Evolutionary conservation across 2,113 vertebrate species (phyloP).

Genomic region (Archilochus colubris): DNA sequence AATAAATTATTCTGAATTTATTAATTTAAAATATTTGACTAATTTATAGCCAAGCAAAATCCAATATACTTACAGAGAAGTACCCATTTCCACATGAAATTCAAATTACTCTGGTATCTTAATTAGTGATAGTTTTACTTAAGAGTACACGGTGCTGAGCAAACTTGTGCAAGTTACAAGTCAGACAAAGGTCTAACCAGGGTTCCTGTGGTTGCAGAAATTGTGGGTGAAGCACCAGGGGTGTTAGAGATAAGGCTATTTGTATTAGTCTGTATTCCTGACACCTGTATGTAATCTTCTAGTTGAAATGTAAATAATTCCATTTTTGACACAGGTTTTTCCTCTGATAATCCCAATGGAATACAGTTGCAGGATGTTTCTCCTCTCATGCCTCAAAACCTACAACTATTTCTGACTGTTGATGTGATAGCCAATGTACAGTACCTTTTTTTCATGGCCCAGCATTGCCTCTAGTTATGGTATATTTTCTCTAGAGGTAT

Average conservation of each 20-base stretch:
- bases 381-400: background rate
- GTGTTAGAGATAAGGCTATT: background rate
- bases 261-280: background rate
- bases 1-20: background rate
- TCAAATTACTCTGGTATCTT: background rate
- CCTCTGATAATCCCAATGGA: background rate
- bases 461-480: background rate
- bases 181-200: background rate
- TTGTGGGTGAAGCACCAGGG: background rate
- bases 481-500: background rate
- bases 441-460: background rate
- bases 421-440: background rate
- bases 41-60: background rate
- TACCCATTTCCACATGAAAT: background rate
- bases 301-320: background rate
- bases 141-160: background rate
- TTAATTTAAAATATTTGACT: slow-evolving; percentile 1
- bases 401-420: background rate
- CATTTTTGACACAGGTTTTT: background rate
- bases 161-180: background rate
- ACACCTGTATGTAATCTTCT: background rate
- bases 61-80: background rate
- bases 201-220: background rate
- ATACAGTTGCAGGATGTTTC: background rate
- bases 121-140: slow-evolving; percentile 11